Conservation (phyloP, 2,797 vertebrate species). For the Garrulus glandarius region DNA sequence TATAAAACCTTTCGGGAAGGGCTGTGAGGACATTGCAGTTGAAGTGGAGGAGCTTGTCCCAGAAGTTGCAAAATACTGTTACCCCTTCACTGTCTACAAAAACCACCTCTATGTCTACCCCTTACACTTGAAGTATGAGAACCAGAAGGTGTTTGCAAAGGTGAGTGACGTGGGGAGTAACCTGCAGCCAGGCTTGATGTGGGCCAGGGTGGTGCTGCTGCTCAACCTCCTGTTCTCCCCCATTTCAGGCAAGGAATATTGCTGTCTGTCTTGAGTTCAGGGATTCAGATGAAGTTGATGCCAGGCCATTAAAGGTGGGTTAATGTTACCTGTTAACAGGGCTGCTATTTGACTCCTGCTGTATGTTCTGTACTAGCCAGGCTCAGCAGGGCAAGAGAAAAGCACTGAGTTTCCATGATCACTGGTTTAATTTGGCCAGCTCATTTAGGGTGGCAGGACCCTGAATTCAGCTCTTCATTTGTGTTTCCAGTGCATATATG, state of each 20-base stretch:
- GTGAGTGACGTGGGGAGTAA: constrained; percentile 60
- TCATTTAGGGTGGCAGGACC: not conserved
- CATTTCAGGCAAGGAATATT: constrained; percentile 89
- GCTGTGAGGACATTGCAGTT: constrained; percentile 81
- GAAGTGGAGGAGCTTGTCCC: constrained; percentile 95
- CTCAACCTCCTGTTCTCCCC: not conserved
- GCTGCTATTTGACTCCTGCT: not conserved
- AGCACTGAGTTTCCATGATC: not conserved
- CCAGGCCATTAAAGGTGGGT: constrained; percentile 84
- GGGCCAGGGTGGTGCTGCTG: not conserved
- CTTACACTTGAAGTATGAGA: constrained; percentile 93
- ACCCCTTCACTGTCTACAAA: constrained; percentile 92
- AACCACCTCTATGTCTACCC: constrained; percentile 94
- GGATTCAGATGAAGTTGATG: constrained; percentile 89
- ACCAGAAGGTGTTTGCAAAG: constrained; percentile 97
- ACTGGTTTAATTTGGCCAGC: not conserved
- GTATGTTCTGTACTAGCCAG: not conserved
- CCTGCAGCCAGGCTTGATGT: not conserved
- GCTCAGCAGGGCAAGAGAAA: not conserved
- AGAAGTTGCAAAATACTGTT: constrained; percentile 90
- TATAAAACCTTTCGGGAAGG: constrained; percentile 88
- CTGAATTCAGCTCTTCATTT: not conserved
- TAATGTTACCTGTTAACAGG: fast-evolving
- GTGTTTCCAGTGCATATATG: constrained; percentile 90
- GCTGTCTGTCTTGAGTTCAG: constrained; percentile 90